Base-by-base conservation (phyloP, 2,797 vertebrate genomes). In the Hylomyscus alleni region DNA sequence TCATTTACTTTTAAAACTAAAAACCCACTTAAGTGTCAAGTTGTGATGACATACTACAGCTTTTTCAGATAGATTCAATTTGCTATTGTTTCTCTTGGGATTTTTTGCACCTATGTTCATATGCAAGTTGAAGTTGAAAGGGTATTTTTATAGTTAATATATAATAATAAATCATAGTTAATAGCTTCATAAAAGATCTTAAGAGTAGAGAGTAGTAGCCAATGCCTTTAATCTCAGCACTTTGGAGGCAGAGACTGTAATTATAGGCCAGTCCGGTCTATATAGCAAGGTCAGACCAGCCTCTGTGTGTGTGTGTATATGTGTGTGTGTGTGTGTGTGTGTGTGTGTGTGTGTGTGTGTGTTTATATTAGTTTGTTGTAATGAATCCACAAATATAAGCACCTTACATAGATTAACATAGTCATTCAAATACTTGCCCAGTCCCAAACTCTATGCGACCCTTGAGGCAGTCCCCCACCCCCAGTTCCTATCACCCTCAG, bases 1-100 rank as follows among this genome's bases (percentile, higher is more conserved):
- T 54, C 47, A 54, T 72, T 54, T 88, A 88, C 69, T 90, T 90
- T 83, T 40, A 65, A 69, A 87, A 78, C 47, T 83, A 72, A 82
- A 93, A 15, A 34, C 10, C 26, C 47, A 58, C 34, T 17, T 76
- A 78, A 73, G 31, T 62, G 24, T 24, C 8, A 56, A 6, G 22
- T 87, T 13, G 26, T 37, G 20, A 29, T 67, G 34, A 17, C 34
- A 20, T 8, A 13, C n/a, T 76, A 24, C 22, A n/a, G 13, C 4
- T 62, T 52, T 19, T 26, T 26, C 24, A n/a, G 12, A 11, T 13
- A 34, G 65, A 31, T 52, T 67, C 11, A 22, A 24, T 72, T 69
- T 85, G 10, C 72, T 90, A 11, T 69, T 75, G 4, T 77, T 77
- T 77, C 34, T 40, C 19, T 62, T 78, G 62, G 14, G 9, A 40